These are phyloP conservation scores for Lithobates pipiens DNA, from an alignment of 2,797 vertebrate species.

Conservation along the genomic window DNA sequence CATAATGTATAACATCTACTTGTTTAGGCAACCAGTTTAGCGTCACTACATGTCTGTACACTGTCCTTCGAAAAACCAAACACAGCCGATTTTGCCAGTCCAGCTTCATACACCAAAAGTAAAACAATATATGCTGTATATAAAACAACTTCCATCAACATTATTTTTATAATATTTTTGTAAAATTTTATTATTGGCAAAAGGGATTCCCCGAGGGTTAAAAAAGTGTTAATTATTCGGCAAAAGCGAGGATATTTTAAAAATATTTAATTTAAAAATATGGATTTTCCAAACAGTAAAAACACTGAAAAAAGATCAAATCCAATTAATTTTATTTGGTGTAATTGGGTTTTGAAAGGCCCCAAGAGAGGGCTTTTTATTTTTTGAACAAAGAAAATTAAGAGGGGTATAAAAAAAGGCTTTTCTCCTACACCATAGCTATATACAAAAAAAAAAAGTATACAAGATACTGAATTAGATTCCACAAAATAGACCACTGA, in stretches of 20 bases:
- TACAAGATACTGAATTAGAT: background rate
- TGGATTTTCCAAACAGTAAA: background rate
- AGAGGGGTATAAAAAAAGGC: too few relatives aligned
- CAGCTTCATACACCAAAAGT: background rate
- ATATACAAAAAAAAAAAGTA: background rate
- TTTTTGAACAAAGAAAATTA: background rate
- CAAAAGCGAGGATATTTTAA: background rate
- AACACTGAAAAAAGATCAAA: background rate
- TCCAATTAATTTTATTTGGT: background rate
- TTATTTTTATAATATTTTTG: background rate
- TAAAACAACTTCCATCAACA: too few relatives aligned
- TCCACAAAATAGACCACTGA: conserved; percentile 7
- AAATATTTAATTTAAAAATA: background rate
- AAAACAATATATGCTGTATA: background rate
- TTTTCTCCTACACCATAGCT: background rate
- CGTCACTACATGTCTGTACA: background rate
- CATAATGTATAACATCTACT: too few relatives aligned
- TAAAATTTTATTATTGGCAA: background rate
- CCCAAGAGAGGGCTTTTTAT: too few relatives aligned
- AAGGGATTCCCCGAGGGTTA: background rate
- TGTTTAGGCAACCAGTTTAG: background rate
- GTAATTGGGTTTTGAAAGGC: background rate
- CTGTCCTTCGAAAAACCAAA: background rate
- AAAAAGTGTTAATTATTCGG: background rate
- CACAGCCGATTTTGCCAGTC: too few relatives aligned